Evolutionary conservation across 1,140 invertebrate species (phyloP), one percentile per base, ranked within the genome.

Genomic region (Euura lappo): DNA sequence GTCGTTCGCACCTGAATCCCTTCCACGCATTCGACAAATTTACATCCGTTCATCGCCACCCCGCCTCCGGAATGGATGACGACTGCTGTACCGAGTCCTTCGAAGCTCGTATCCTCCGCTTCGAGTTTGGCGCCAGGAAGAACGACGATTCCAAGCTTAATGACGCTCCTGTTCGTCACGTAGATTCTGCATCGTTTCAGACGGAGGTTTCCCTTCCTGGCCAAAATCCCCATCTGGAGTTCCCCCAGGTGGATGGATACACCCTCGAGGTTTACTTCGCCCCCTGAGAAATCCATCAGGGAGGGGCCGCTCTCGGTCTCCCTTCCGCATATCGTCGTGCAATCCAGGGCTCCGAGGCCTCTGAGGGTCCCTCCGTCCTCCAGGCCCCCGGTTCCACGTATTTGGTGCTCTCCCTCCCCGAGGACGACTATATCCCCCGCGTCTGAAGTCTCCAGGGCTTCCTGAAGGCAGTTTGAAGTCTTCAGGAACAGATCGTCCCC

Each of bases 311-410:
- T 78, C 72, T 82, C 78, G n/a, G 76, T 82, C 71, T 86, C 84
- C 45, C 75, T 77, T 28, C 82, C 82, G 73, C 60, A 76, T 28
- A 88, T 68, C 66, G 85, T 71, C 2, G 80, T 85, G 2, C 72
- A 44, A 6, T 83, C 75, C 43, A 45, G 6, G n/a, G 71, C 72
- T 43, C 75, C 65, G 51, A 89, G 81, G 44, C 89, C 88, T 78
- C 78, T 88, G 42, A 90, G 80, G 43, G 72, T 80, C 11, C 88
- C 88, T n/a, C 88, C 89, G 75, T 87, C 84, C 79, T 89, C 85
- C 65, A 90, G 79, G n/a, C 82, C 86, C 46, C 84, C 85, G 8
- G 84, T 80, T 70, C 80, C 77, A 72, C 79, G 79, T 64, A 90
- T 85, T 42, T 75, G 74, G 80, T 90, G 84, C 6, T 76, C 80